These are phyloP conservation scores for Eupithecia dodoneata DNA, from an alignment of 2,888 invertebrate species.

Conservation along the genomic window DNA sequence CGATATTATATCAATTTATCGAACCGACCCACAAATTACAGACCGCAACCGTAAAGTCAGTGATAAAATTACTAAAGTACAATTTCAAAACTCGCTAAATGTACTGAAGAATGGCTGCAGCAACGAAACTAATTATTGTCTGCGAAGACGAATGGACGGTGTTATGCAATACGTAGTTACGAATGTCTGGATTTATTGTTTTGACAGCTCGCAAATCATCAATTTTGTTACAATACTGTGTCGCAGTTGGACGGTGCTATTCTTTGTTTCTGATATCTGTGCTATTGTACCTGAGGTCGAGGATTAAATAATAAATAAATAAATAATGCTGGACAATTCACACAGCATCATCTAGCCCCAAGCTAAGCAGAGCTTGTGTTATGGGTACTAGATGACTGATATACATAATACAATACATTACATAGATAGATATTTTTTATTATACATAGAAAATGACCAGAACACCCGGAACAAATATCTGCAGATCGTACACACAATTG, in stretches of 20 bases:
- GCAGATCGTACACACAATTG: too few relatives aligned
- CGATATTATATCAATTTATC: neutral
- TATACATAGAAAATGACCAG: too few relatives aligned
- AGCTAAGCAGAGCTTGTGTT: too few relatives aligned
- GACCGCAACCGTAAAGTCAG: neutral
- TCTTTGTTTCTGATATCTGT: too few relatives aligned
- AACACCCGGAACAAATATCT: too few relatives aligned
- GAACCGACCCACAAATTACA: neutral
- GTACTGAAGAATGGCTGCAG: conserved; percentile 12
- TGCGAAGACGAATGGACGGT: conserved; percentile 17
- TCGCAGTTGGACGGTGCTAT: neutral
- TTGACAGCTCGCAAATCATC: conserved; percentile 49
- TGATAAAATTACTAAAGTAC: conserved; percentile 8
- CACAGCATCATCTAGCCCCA: too few relatives aligned
- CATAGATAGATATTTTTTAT: too few relatives aligned
- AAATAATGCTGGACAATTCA: neutral
- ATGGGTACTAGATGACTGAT: too few relatives aligned
- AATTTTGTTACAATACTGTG: conserved; percentile 39
- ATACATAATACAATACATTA: too few relatives aligned
- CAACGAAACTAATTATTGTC: conserved; percentile 17
- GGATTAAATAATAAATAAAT: neutral
- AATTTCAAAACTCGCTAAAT: conserved; percentile 13
- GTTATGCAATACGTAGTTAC: conserved; percentile 34
- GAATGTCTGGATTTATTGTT: conserved; percentile 47
- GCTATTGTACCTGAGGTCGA: neutral